Evolutionary conservation across 1,140 invertebrate species (phyloP).

Genomic region (Aphaenogaster ashmeadi): DNA sequence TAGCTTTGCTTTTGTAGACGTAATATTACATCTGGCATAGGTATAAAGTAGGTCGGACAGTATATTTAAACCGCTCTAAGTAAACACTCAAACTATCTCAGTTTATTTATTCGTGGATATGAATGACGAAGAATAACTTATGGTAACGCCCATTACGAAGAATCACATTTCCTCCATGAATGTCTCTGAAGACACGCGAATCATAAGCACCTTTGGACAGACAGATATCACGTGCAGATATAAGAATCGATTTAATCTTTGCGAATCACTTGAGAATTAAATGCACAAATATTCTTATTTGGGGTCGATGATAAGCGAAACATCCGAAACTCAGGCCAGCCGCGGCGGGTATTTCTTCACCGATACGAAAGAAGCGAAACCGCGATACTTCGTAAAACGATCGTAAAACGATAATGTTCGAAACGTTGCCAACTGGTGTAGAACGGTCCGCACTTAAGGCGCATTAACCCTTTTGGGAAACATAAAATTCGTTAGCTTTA

Average conservation of each 20-base stretch:
- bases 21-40: conserved; percentile 24
- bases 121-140: conserved; percentile 27
- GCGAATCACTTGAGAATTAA: conserved; percentile 5
- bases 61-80: conserved; percentile 53
- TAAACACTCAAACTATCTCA: conserved; percentile 44
- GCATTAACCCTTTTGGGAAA: conserved; percentile 24
- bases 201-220: neutral
- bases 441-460: neutral
- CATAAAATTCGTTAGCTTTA: conserved; percentile 42
- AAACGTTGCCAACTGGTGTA: conserved; percentile 22
- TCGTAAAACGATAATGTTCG: conserved; percentile 53
- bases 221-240: neutral
- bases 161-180: neutral
- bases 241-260: conserved; percentile 5
- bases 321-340: neutral
- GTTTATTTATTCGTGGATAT: conserved; percentile 23
- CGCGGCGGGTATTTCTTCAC: conserved; percentile 4
- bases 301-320: neutral
- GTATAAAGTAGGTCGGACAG: conserved; percentile 35
- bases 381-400: conserved; percentile 14
- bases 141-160: neutral
- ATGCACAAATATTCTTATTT: conserved; percentile 15
- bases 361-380: neutral
- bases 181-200: neutral
- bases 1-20: conserved; percentile 20